Conservation (phyloP, 2,113 vertebrate species). For the Bubo blakistoni region DNA sequence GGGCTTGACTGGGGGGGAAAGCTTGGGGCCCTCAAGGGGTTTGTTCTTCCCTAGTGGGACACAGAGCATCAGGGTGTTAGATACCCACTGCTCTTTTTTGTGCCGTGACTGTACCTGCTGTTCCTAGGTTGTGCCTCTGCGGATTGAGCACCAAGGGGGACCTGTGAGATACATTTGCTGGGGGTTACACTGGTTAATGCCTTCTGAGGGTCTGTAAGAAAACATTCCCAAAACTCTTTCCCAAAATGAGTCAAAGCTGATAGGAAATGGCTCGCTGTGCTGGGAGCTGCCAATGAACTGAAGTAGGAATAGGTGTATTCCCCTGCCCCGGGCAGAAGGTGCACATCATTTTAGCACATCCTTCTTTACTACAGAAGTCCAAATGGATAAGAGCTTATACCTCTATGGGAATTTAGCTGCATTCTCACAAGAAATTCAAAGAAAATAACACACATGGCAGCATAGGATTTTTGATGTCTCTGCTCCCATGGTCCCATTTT, state of each 20-base stretch:
- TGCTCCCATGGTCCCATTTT: neutral
- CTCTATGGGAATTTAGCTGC: neutral
- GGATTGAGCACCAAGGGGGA: accelerated
- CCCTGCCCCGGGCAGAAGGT: neutral
- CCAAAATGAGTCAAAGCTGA: neutral
- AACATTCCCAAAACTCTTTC: neutral
- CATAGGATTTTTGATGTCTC: neutral
- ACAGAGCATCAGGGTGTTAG: accelerated
- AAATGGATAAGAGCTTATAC: neutral
- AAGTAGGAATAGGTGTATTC: neutral
- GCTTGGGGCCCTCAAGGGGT: neutral
- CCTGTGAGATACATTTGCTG: neutral
- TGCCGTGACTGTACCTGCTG: neutral
- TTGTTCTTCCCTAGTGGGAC: neutral
- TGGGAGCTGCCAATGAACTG: neutral
- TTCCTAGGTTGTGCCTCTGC: neutral
- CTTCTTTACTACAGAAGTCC: neutral
- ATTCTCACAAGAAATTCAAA: neutral
- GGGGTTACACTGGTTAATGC: neutral
- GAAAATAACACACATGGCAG: neutral
- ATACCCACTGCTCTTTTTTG: neutral
- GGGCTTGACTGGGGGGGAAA: neutral
- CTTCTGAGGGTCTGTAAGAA: neutral
- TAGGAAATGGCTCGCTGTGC: neutral
- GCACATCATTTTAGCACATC: neutral